These are phyloP conservation scores for Paracanthobrama guichenoti DNA, from an alignment of 2,113 vertebrate species.

Conservation along the genomic window DNA sequence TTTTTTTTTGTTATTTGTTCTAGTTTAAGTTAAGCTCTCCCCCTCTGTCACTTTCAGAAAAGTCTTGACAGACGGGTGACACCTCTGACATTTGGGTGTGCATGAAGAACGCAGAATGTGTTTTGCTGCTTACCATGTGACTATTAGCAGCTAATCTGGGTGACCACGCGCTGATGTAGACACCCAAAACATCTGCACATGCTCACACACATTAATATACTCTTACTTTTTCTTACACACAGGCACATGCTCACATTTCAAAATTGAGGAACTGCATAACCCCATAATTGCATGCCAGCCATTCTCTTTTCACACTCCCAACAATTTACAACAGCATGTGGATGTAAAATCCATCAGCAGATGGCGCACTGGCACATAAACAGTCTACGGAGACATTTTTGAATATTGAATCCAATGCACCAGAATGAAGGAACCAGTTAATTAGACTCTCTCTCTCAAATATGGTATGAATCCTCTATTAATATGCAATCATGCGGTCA, in stretches of 20 bases:
- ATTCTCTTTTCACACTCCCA: background rate
- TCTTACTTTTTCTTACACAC: background rate
- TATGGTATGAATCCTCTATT: background rate
- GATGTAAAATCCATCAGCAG: constrained; percentile 20
- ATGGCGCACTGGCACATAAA: constrained; percentile 20
- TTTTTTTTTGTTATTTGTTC: background rate
- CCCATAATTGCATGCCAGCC: background rate
- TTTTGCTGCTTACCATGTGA: constrained; percentile 17
- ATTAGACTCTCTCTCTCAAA: no score
- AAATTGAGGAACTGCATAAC: background rate
- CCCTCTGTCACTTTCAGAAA: background rate
- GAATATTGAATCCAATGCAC: background rate
- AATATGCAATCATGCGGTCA: background rate
- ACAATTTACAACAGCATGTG: background rate
- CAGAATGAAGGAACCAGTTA: background rate
- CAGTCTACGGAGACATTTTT: background rate
- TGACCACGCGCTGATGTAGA: background rate
- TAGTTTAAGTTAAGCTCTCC: background rate
- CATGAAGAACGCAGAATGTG: background rate
- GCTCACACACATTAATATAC: constrained; percentile 2
- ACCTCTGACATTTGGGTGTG: constrained; percentile 17
- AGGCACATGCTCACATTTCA: background rate
- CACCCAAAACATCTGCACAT: constrained; percentile 20
- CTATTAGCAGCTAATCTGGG: constrained; percentile 23
- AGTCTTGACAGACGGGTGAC: background rate